Percentiles rank a stretch among this genome's conserved stretches.
These are phyloP conservation scores for Craniophora ligustri DNA, from an alignment of 2,888 invertebrate genomes.

Conservation along the genomic window DNA sequence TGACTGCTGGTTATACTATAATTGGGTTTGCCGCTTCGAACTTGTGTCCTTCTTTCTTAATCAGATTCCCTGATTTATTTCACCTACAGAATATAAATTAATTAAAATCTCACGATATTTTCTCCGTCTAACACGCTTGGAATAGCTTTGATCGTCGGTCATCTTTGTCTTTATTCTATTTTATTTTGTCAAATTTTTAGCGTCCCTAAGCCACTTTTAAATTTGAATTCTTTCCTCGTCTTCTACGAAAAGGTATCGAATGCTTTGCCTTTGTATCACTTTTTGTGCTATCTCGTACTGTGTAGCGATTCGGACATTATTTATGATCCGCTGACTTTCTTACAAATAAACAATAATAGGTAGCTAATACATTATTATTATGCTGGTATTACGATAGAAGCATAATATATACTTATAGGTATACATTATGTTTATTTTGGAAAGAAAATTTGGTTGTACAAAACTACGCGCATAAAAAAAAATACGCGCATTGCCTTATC, in stretches of 20 bases:
- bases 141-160: conserved; percentile 65
- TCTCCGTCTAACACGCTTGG: conserved; percentile 60
- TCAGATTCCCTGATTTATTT: background rate
- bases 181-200: conserved; percentile 79
- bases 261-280: conserved; percentile 88
- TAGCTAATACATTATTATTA: conserved; percentile 28
- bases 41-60: conserved; percentile 8
- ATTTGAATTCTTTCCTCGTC: conserved; percentile 86
- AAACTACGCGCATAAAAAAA: no score
- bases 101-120: conserved; percentile 26
- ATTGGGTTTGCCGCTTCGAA: conserved; percentile 47
- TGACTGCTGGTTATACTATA: conserved; percentile 53
- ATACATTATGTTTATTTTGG: conserved; percentile 12
- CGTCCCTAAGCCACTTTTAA: conserved; percentile 77
- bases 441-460: background rate
- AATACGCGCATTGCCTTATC: no score
- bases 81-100: conserved; percentile 13
- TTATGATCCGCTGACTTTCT: conserved; percentile 71
- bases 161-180: conserved; percentile 74
- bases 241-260: conserved; percentile 87
- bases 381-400: conserved; percentile 2
- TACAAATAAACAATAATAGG: conserved; percentile 65
- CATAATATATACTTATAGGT: conserved; percentile 12
- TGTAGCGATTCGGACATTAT: conserved; percentile 80
- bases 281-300: conserved; percentile 81